Evolutionary conservation across 2,797 vertebrate species (phyloP), one percentile per base, ranked within the genome.

Genomic region (Heteromormyrus szaboi): DNA sequence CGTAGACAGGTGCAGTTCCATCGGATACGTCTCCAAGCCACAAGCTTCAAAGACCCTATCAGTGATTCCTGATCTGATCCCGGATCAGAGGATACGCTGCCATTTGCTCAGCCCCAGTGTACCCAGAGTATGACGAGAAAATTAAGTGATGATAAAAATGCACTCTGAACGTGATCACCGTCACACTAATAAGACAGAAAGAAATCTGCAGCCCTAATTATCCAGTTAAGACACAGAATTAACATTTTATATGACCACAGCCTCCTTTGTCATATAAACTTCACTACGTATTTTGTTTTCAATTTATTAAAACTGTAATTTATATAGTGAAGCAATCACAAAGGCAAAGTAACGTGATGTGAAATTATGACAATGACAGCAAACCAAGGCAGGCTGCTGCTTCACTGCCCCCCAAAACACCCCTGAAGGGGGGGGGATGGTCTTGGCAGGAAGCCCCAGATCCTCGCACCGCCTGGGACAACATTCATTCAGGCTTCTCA

Each of bases 381-480:
- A n/a, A 79, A 19, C 19, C 7, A 19, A 44, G 41, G 41, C 72
- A 44, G 37, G 72, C 33, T n/a, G 54, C 54, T 19, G 72, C 72
- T n/a, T 8, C 72, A 79, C 72, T n/a, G 37, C 33, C 72, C 72
- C 19, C 12, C 14, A 48, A 53, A 56, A 59, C 22, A 3, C 2
- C 29, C 25, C 53, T 19, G 4, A 7, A 54, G 33, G 0, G 50
- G 59, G 88, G 51, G 51, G 92, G 92, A 90, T 86, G 12, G 90
- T 92, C 91, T 90, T 92, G 89, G 91, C 92, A 93, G 92, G 91
- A 93, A 92, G 89, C 50, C 17, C 88, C 85, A 72, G 88, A 76
- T 87, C 91, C 90, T 91, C 25, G 3, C 89, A 89, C 88, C 51
- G 91, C 85, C 87, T 54, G 89, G 91, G 90, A 93, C 87, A 68